Base-by-base conservation (phyloP, 2,797 vertebrate genomes). In the Liasis olivaceus region DNA sequence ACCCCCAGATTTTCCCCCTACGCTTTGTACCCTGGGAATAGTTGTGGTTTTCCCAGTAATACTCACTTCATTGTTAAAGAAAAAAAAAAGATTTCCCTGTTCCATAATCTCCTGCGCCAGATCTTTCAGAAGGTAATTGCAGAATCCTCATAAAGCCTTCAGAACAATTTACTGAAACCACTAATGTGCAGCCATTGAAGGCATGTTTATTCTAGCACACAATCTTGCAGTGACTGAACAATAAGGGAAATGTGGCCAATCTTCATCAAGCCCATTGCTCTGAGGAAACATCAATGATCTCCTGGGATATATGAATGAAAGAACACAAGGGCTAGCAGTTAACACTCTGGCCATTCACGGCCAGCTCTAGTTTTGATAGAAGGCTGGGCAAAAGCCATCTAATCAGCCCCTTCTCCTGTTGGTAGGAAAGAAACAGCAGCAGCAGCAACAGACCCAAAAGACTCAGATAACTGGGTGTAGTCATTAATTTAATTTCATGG, bases 161-260 rank as follows among this genome's bases (percentile, higher is more conserved):
- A 59, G n/a, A 87, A 89, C 2, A 89, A 58, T 89, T 89, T 51
- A 69, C n/a, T 89, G 63, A 89, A 89, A 89, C 47, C 47, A 69
- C 17, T 72, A 5, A 28, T 89, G 17, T 54, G 31, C 88, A 89
- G 17, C 64, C 69, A 66, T 22, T 89, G 64, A 89, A 89, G 64
- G 54, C 54, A 89, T 36, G 20, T 72, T 89, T 72, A 31, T 89
- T 72, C 51, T 22, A 89, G 51, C 0, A 20, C 64, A 89, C 22
- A 54, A 87, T 36, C 87, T 87, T 87, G 63, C 64, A 69, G 36
- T 22, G 14, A 47, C 20, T 59, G 54, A 24, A 31, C 14, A 54
- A 90, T 36, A 91, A 72, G 54, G n/a, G 14, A 36, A 36, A 58
- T 17, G n/a, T 58, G 15, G 31, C 26, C 31, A 72, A 15, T 91